Evolutionary conservation across 1,140 invertebrate genomes (phyloP).

Genomic region (Pogonomyrmex barbatus): DNA sequence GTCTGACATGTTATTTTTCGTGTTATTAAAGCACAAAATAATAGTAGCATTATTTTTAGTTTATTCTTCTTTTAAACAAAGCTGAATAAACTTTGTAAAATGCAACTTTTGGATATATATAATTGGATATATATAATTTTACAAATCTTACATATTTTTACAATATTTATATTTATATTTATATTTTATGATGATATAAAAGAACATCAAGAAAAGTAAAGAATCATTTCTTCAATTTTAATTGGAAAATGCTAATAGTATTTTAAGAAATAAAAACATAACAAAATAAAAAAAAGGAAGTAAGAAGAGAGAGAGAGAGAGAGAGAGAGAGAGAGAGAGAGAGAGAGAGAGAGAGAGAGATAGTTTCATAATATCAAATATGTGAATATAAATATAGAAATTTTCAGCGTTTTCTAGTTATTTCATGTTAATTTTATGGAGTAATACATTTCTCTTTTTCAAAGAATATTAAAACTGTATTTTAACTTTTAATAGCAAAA

Average conservation of each 20-base stretch:
- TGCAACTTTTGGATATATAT: neutral
- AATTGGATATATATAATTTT: neutral
- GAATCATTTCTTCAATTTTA: neutral
- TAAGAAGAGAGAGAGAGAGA: neutral
- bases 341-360: neutral
- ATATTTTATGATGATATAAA: neutral
- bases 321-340: neutral
- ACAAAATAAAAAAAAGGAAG: no score
- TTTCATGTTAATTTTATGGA: neutral
- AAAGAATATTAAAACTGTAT: neutral
- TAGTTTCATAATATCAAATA: neutral
- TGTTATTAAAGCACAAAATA: neutral
- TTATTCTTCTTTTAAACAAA: neutral
- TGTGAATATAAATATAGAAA: constrained; percentile 20
- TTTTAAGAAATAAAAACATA: no score
- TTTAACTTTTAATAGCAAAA: neutral
- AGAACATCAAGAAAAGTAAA: neutral
- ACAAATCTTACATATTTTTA: neutral
- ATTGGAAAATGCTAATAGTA: no score
- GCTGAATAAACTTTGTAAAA: neutral
- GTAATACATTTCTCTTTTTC: neutral
- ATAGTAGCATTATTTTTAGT: neutral
- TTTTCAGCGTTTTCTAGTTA: neutral
- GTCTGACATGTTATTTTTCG: neutral
- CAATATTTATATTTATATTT: no score